phyloP scores from a whole-genome alignment of 2,888 invertebrate genomes.

The Apamea sordens region DNA sequence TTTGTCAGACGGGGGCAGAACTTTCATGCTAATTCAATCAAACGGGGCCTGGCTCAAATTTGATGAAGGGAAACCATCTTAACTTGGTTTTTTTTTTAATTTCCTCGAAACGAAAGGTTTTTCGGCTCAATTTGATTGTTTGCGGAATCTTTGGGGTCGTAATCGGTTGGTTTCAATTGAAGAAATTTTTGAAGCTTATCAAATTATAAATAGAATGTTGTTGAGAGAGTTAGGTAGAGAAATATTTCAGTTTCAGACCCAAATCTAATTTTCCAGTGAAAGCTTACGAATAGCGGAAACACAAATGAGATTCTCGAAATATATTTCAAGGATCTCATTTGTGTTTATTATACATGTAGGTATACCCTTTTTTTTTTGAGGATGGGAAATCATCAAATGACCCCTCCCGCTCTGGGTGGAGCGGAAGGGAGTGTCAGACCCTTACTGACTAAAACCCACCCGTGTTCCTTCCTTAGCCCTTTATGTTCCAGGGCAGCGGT shows the following conservation, averaged over 20 bases:
- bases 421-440: too few species aligned
- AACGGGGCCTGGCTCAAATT: conserved; percentile 83
- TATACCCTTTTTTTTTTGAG: too few species aligned
- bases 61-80: conserved; percentile 82
- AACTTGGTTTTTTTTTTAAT: conserved; percentile 75
- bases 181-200: not conserved
- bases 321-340: not conserved
- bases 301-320: not conserved
- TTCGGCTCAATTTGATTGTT: conserved; percentile 61
- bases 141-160: conserved; percentile 9
- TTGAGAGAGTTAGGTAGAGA: not conserved
- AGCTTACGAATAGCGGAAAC: not conserved
- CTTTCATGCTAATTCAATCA: conserved; percentile 89
- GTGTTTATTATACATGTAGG: not conserved
- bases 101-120: conserved; percentile 62
- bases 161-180: conserved; percentile 33
- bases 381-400: too few species aligned
- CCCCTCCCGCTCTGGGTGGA: too few species aligned
- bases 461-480: too few species aligned
- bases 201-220: not conserved
- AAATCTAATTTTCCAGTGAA: not conserved
- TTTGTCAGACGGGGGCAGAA: conserved; percentile 82
- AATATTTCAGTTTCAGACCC: not conserved
- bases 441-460: too few species aligned
- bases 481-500: too few species aligned